A percentile compares a stretch with the other conserved stretches of the same genome.
phyloP scores from a whole-genome alignment of 2,113 vertebrate genomes.

The Myotis davidii region DNA sequence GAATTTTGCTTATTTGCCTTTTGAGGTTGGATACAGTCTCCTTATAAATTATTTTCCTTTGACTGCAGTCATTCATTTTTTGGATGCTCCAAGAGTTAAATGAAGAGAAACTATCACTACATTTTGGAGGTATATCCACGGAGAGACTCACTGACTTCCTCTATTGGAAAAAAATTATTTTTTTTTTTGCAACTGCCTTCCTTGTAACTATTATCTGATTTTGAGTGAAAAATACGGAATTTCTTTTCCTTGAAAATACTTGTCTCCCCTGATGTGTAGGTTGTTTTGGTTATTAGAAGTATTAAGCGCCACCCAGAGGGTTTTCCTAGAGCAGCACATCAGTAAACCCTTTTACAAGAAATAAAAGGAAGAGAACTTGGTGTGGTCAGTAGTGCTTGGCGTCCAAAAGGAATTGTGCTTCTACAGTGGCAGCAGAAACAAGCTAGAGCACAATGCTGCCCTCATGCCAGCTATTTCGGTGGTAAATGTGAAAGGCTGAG shows the following conservation, averaged over 20 bases:
- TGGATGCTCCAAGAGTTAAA: background rate
- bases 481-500: background rate
- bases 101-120: background rate
- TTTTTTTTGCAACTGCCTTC: background rate
- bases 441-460: too few species aligned
- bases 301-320: background rate
- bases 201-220: background rate
- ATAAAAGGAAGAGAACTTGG: background rate
- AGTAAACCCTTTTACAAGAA: background rate
- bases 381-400: background rate
- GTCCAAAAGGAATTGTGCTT: background rate
- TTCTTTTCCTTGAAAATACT: background rate
- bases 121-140: background rate
- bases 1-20: background rate
- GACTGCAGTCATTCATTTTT: background rate
- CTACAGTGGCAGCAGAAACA: background rate
- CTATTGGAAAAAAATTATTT: background rate
- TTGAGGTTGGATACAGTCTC: background rate
- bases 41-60: background rate
- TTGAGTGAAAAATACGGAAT: background rate
- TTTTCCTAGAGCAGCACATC: background rate
- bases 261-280: background rate
- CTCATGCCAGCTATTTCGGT: background rate
- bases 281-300: background rate
- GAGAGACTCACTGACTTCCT: background rate